phyloP scores from a whole-genome alignment of 2,888 invertebrate genomes.

The Andrena bucephala region DNA sequence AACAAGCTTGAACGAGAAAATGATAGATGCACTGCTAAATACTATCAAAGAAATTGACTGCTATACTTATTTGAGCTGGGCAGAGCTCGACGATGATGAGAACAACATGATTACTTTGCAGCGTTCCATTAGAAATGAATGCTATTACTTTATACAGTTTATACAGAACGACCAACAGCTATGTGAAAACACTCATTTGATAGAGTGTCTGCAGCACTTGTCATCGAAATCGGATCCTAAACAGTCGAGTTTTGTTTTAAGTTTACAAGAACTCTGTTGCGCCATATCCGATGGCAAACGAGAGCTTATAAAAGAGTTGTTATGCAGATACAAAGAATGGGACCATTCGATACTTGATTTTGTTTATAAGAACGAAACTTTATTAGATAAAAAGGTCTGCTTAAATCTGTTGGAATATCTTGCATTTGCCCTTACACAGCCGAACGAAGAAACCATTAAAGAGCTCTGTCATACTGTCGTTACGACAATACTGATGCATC shows the following conservation, averaged over 20 bases:
- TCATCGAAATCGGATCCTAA: conserved; percentile 71
- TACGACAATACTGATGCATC: conserved; percentile 65
- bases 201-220: conserved; percentile 75
- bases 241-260: conserved; percentile 46
- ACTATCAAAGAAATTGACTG: conserved; percentile 78
- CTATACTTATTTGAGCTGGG: conserved; percentile 79
- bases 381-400: conserved; percentile 72
- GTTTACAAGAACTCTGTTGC: conserved; percentile 71
- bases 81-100: conserved; percentile 75
- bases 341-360: conserved; percentile 68
- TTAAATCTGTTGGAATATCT: conserved; percentile 75
- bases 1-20: conserved; percentile 65
- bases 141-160: conserved; percentile 73
- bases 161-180: conserved; percentile 64
- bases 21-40: conserved; percentile 72
- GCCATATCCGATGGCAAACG: conserved; percentile 65
- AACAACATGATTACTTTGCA: conserved; percentile 76
- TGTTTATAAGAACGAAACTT: conserved; percentile 56
- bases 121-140: conserved; percentile 77
- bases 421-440: conserved; percentile 59
- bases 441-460: conserved; percentile 61
- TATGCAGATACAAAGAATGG: conserved; percentile 77
- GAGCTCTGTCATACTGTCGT: conserved; percentile 61
- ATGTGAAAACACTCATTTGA: conserved; percentile 68
- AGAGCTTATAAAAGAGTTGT: conserved; percentile 71